Evolutionary conservation across 23 tunicate species (phyloP).

Genomic region (Pegea sp.): DNA sequence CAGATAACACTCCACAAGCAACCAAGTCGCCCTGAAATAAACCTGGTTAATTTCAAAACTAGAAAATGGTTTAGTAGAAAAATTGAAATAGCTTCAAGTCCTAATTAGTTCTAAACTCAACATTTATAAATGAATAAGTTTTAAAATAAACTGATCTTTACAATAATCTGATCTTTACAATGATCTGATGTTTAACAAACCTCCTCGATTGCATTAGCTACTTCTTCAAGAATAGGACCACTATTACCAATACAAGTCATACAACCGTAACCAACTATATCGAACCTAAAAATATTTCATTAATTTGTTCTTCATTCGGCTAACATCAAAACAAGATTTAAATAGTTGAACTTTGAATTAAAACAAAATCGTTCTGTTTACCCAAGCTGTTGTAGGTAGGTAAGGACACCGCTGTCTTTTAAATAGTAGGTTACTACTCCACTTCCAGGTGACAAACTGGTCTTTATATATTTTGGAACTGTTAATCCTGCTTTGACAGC

Average conservation of each 20-base stretch:
- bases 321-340: too few relatives aligned
- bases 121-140: too few relatives aligned
- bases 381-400: constrained; percentile 65
- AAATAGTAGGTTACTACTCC: constrained; percentile 94
- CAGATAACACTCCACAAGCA: constrained; percentile 76
- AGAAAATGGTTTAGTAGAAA: too few relatives aligned
- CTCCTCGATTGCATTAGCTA: constrained; percentile 51
- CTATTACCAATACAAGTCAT: constrained; percentile 99
- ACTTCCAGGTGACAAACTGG: constrained; percentile 88
- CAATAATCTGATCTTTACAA: not conserved
- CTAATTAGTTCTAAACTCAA: too few relatives aligned
- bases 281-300: constrained; percentile 64
- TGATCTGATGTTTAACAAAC: constrained; percentile 27
- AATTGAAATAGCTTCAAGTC: too few relatives aligned
- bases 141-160: not conserved
- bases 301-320: too few relatives aligned
- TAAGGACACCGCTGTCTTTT: constrained; percentile 60
- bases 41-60: not conserved
- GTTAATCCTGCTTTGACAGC: constrained; percentile 65
- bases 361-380: constrained; percentile 4
- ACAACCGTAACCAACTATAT: constrained; percentile 92
- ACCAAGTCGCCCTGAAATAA: constrained; percentile 63
- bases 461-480: constrained; percentile 77
- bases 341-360: not conserved
- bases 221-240: constrained; percentile 79